Conservation (phyloP, 2,888 invertebrate genomes). For the Sphinx pinastri region DNA sequence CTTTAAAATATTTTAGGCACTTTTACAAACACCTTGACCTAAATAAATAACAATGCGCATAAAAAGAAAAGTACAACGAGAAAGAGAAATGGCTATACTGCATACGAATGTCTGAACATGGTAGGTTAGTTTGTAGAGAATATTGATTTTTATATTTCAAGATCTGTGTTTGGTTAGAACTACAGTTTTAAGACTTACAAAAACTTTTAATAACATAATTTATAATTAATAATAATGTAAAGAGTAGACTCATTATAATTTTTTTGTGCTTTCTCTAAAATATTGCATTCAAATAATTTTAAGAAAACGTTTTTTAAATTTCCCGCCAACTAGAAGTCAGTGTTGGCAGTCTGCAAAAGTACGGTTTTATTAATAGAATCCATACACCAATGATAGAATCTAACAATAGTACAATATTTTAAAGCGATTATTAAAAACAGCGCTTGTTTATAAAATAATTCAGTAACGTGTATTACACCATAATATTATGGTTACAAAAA, state of each 20-base stretch:
- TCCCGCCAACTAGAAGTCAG: not conserved
- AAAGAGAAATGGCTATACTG: not conserved
- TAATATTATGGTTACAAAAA: too few species aligned
- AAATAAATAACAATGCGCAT: conserved; percentile 35
- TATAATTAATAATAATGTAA: too few species aligned
- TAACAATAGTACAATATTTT: too few species aligned
- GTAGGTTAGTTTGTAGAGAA: conserved; percentile 33
- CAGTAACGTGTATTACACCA: too few species aligned
- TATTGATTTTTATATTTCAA: conserved; percentile 51
- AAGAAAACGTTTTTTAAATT: not conserved
- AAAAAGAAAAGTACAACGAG: not conserved
- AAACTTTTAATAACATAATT: not conserved
- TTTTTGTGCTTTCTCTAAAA: too few species aligned
- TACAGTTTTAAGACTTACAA: not conserved
- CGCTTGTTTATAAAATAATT: too few species aligned
- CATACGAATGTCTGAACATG: not conserved
- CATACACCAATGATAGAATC: too few species aligned
- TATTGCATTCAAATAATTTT: not conserved
- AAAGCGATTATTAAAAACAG: too few species aligned
- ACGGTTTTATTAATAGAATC: too few species aligned
- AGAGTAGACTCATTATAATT: too few species aligned
- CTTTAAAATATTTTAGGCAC: conserved; percentile 9
- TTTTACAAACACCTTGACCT: conserved; percentile 45
- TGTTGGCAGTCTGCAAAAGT: not conserved
- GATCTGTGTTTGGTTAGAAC: not conserved